phyloP scores from a whole-genome alignment of 1,140 invertebrate genomes.

The Daktulosphaira vitifoliae region DNA sequence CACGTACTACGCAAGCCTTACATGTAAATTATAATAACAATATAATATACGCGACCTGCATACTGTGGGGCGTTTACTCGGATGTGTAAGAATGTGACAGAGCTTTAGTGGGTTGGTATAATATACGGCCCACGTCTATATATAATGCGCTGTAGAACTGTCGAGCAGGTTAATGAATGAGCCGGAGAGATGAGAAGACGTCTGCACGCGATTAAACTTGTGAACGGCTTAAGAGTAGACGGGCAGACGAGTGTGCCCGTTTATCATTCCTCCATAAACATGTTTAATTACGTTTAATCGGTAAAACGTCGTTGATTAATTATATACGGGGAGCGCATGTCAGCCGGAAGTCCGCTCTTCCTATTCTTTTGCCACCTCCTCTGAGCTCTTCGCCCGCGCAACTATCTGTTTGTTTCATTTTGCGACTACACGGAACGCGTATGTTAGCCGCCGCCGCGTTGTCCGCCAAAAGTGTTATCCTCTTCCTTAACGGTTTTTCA shows the following conservation, averaged over 20 bases:
- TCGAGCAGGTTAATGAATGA: constrained; percentile 11
- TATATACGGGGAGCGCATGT: constrained; percentile 13
- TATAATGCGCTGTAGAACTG: not conserved
- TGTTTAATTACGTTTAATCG: constrained; percentile 30
- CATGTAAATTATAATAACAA: too few relatives aligned
- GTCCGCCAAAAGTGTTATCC: not conserved
- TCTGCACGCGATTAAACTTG: not conserved
- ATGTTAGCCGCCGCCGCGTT: not conserved
- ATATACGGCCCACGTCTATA: too few relatives aligned
- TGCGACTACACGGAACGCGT: not conserved
- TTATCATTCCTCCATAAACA: constrained; percentile 30
- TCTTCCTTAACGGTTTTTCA: not conserved
- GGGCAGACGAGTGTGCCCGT: not conserved
- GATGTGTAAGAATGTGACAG: too few relatives aligned
- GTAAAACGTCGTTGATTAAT: constrained; percentile 29
- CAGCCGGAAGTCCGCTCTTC: constrained; percentile 15
- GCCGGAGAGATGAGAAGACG: constrained; percentile 8
- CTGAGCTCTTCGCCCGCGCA: not conserved
- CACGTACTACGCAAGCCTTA: too few relatives aligned
- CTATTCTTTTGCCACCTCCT: not conserved
- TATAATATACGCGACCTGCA: too few relatives aligned
- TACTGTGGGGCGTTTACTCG: too few relatives aligned
- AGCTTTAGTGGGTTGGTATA: too few relatives aligned
- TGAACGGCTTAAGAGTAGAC: constrained; percentile 7
- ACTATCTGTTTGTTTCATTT: too few relatives aligned